Percentiles rank a stretch among this genome's conserved stretches.
Conservation (phyloP, 2,888 invertebrate species). For the Rhodophaea formosa region DNA sequence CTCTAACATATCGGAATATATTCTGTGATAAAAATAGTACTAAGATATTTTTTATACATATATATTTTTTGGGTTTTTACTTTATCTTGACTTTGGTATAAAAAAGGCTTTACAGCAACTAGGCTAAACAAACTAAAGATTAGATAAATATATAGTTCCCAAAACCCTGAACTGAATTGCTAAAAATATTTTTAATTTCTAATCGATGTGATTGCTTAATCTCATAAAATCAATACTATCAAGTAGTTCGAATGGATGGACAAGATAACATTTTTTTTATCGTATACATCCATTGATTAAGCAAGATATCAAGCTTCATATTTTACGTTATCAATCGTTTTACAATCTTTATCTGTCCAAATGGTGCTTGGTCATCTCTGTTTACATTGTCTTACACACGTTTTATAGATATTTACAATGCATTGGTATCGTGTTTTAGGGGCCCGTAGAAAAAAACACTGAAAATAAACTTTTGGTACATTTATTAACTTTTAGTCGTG, state of each 20-base stretch:
- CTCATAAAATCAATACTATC: not conserved
- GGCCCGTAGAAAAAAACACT: too few species aligned
- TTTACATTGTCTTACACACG: not conserved
- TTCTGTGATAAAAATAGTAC: too few species aligned
- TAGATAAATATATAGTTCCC: not conserved
- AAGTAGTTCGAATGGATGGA: not conserved
- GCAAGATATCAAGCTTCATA: not conserved
- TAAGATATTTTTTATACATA: too few species aligned
- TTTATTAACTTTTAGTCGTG: too few species aligned
- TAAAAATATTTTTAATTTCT: not conserved
- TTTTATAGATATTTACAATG: not conserved
- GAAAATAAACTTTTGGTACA: too few species aligned
- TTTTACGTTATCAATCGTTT: not conserved
- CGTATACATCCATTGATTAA: not conserved
- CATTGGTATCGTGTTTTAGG: too few species aligned
- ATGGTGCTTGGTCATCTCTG: constrained; percentile 3
- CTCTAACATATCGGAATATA: too few species aligned
- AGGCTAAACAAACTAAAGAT: not conserved
- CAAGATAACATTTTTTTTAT: not conserved
- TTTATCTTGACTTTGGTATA: not conserved
- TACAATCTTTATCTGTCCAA: constrained; percentile 5
- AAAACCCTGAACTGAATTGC: not conserved
- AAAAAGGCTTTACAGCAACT: not conserved
- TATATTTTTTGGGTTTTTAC: too few species aligned
- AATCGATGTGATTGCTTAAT: not conserved